These are phyloP conservation scores for Blastobasis adustella DNA, from an alignment of 2,888 invertebrate genomes.

Conservation along the genomic window DNA sequence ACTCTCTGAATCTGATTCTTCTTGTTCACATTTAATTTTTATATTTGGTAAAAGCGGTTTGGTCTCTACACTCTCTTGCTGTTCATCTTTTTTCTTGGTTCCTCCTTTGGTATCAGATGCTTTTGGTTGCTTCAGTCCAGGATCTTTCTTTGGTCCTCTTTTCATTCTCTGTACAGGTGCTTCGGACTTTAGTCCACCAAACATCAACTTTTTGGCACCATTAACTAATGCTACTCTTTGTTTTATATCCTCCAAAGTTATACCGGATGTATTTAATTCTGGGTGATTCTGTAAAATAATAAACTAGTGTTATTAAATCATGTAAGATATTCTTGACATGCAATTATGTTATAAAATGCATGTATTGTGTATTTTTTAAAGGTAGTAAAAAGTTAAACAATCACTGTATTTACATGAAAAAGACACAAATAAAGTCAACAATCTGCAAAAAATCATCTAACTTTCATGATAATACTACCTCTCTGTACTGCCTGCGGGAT, in stretches of 20 bases:
- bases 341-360: conserved; percentile 3
- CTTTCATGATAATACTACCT: conserved; percentile 59
- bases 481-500: conserved; percentile 79
- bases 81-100: conserved; percentile 53
- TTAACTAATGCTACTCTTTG: conserved; percentile 69
- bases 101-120: conserved; percentile 29
- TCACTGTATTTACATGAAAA: too few relatives aligned
- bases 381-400: too few relatives aligned
- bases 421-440: too few relatives aligned
- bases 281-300: conserved; percentile 76
- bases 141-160: conserved; percentile 49
- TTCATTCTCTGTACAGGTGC: conserved; percentile 43
- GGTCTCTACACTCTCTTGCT: conserved; percentile 38
- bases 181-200: conserved; percentile 55
- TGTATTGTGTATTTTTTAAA: too few relatives aligned
- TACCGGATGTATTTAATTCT: conserved; percentile 84
- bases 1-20: conserved; percentile 66
- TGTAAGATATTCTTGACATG: neutral
- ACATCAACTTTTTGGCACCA: conserved; percentile 70
- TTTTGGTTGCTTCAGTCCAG: conserved; percentile 33
- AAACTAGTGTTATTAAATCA: neutral
- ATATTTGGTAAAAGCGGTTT: conserved; percentile 57
- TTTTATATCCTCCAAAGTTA: conserved; percentile 78
- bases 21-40: conserved; percentile 59
- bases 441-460: neutral